Conservation (phyloP, 2,113 vertebrate species). For the Orcinus orca region DNA sequence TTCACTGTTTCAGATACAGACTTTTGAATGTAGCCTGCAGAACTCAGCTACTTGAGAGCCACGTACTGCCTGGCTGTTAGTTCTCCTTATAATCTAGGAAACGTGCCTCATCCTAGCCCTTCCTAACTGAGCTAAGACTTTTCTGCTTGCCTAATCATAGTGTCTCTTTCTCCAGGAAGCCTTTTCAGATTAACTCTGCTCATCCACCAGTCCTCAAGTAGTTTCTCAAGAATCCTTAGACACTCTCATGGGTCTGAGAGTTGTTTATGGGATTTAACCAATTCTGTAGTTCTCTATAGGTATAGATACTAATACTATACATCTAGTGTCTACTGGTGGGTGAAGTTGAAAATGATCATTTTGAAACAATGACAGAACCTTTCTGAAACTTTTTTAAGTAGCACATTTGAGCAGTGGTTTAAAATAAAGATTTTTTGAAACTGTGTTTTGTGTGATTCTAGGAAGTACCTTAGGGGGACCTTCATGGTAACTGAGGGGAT, state of each 20-base stretch:
- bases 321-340: not conserved
- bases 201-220: not conserved
- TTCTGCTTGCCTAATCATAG: not conserved
- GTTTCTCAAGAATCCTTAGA: slow-evolving; percentile 9
- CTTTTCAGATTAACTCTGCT: not conserved
- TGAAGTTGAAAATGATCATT: slow-evolving; percentile 12
- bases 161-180: not conserved
- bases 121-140: not conserved
- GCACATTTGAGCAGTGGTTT: not conserved
- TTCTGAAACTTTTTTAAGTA: slow-evolving; percentile 1
- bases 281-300: not conserved
- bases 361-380: not conserved
- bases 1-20: not conserved
- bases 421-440: not conserved
- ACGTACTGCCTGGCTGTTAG: not conserved
- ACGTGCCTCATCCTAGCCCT: not conserved
- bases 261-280: not conserved
- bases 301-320: not conserved
- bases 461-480: not conserved
- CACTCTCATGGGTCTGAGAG: not conserved
- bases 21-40: not conserved
- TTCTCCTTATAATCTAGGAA: not conserved
- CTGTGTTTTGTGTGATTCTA: not conserved
- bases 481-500: not conserved
- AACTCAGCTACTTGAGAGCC: not conserved